A percentile compares a stretch with the other conserved stretches of the same genome.
Conservation (phyloP, 2,113 vertebrate species). For the human region DNA sequence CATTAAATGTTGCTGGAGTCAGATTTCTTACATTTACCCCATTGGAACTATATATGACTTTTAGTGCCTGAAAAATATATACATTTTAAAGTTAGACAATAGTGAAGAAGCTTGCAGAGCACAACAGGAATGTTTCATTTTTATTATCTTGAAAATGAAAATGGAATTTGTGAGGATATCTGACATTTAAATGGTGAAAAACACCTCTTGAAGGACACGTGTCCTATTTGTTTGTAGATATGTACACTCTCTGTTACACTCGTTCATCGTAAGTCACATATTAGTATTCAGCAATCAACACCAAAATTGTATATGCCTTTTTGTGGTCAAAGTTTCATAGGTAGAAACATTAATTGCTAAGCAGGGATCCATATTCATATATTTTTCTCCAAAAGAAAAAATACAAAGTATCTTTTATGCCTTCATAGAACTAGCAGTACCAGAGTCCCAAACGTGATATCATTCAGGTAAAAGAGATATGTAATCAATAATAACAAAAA, state of each 20-base stretch:
- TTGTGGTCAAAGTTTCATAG: neutral
- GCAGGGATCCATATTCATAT: neutral
- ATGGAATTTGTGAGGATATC: neutral
- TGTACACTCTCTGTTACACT: neutral
- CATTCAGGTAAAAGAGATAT: neutral
- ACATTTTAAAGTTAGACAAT: neutral
- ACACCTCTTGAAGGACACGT: neutral
- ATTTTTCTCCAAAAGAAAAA: conserved; percentile 5
- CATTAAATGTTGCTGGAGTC: neutral
- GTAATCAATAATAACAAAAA: neutral
- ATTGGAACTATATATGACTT: neutral
- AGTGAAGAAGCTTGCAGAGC: neutral
- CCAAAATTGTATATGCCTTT: neutral
- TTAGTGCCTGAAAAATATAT: neutral
- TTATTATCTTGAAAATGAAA: conserved; percentile 8
- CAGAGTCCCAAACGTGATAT: neutral
- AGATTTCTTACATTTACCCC: neutral
- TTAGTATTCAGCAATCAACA: neutral
- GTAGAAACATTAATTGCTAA: conserved; percentile 8
- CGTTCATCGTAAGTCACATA: neutral
- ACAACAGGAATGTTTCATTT: neutral
- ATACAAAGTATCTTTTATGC: neutral
- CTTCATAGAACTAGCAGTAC: neutral
- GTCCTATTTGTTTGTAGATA: neutral
- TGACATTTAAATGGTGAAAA: neutral